phyloP scores from a whole-genome alignment of 2,797 vertebrate species.

The Pseudocheirus occidentalis region DNA sequence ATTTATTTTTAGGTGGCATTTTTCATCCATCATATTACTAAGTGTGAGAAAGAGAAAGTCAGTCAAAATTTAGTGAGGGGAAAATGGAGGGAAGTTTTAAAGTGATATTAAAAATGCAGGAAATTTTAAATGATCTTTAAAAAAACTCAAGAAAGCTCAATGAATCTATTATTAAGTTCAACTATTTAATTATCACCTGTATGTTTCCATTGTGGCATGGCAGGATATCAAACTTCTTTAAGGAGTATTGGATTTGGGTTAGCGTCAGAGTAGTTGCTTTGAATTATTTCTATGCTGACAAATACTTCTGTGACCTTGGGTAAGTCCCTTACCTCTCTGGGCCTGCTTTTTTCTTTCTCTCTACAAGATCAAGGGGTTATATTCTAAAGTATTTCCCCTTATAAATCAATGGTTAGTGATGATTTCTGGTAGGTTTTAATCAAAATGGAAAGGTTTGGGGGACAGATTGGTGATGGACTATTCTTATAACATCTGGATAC shows the following conservation, averaged over 20 bases:
- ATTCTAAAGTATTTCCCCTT: not conserved
- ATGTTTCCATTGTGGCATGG: not conserved
- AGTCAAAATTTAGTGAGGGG: not conserved
- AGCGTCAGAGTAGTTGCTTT: not conserved
- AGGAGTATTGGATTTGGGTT: not conserved
- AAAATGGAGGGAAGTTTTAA: constrained; percentile 3
- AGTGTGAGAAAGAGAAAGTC: constrained; percentile 29
- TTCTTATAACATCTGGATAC: not conserved
- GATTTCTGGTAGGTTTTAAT: not conserved
- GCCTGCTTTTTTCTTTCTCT: not conserved
- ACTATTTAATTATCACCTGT: not conserved
- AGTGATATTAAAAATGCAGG: not conserved
- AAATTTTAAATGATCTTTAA: not conserved
- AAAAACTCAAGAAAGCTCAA: not conserved
- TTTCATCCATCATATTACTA: constrained; percentile 56
- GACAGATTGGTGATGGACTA: not conserved
- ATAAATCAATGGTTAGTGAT: not conserved
- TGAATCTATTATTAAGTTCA: not conserved
- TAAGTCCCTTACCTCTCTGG: not conserved
- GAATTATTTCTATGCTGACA: not conserved
- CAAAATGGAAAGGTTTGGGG: not conserved
- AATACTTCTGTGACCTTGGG: not conserved
- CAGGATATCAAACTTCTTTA: not conserved
- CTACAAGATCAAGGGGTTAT: not conserved
- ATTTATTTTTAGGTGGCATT: constrained; percentile 61